Base-by-base conservation (phyloP, 2,113 vertebrate species). In the Phyllostomus discolor region DNA sequence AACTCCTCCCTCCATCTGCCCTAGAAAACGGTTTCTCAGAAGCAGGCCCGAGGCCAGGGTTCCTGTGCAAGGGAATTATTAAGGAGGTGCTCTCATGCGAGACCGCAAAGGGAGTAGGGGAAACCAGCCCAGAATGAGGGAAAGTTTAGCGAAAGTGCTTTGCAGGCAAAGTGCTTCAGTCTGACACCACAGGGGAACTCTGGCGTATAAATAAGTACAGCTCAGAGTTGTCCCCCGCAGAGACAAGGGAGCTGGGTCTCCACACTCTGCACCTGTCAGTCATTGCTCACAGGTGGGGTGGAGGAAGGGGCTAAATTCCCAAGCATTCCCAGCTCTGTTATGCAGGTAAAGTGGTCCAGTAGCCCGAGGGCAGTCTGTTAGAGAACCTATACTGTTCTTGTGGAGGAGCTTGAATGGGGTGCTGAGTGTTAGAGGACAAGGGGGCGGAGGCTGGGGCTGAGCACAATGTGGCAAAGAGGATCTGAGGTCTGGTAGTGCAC, bases 21-120 rank as follows among this genome's bases (percentile, higher is more conserved):
- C 59, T 92, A 76, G 84, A 88, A 94, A 95, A 92, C 46, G 41
- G n/a, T 46, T 75, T 82, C 20, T 59, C 50, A 69, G 88, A 54
- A 67, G 82, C 48, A 50, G 46, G 78, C 41, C 67, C 38, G 48
- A 78, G 59, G 62, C 66, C 35, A 73, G 48, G 26, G 48, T 73
- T 95, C 35, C 7, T 28, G n/a, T 8, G 22, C 48, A 89, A 79
- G 20, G 43, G 10, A 4, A 33, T 91, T 92, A 64, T 54, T 73
- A 73, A 91, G 82, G 69, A 75, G 46, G 4, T 26, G 14, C n/a
- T 76, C 38, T 52, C 72, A 38, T 16, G 31, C 50, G 62, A 89
- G 79, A 87, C 12, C 15, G 41, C 50, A 24, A 52, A 62, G 19
- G 28, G 20, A 79, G 38, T 4, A 19, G 28, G 17, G 41, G n/a